A percentile compares a stretch with the other conserved stretches of the same genome.
phyloP scores from a whole-genome alignment of 2,113 vertebrate genomes.

The Nyctereutes procyonoides region DNA sequence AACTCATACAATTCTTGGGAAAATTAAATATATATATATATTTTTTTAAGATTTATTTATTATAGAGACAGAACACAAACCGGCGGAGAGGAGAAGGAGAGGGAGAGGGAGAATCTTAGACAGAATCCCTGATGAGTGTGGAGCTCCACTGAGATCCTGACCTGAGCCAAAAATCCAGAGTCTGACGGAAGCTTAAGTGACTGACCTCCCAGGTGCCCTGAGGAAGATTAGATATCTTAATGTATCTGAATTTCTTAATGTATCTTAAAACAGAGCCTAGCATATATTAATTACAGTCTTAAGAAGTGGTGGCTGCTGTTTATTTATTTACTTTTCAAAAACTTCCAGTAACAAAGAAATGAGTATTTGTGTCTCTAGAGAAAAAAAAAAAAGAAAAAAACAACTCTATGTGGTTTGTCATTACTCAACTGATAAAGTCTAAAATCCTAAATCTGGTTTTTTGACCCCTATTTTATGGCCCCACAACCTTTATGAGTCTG shows the following conservation, averaged over 20 bases:
- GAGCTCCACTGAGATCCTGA: not conserved
- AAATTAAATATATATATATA: not conserved
- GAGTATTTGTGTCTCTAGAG: slow-evolving; percentile 1
- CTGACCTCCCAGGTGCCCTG: not conserved
- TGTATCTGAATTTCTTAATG: not conserved
- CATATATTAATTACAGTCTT: not conserved
- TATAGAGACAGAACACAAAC: not conserved
- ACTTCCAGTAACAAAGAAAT: not conserved
- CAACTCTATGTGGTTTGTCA: not conserved
- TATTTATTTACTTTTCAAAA: not conserved
- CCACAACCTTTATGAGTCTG: not conserved
- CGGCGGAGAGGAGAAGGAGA: not conserved
- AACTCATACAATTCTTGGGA: not conserved
- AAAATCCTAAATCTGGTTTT: slow-evolving; percentile 40
- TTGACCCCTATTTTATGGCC: not conserved
- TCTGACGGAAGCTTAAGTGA: not conserved
- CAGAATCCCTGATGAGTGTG: not conserved
- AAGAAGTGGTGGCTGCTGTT: not conserved
- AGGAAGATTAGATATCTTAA: not conserved
- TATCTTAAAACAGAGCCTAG: not conserved
- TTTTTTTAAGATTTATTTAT: not conserved
- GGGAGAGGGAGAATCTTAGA: not conserved
- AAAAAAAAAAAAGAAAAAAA: not conserved
- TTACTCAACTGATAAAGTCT: not conserved
- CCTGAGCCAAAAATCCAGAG: not conserved